Conservation (phyloP, 2,113 vertebrate species). For the Oncorhynchus keta region DNA sequence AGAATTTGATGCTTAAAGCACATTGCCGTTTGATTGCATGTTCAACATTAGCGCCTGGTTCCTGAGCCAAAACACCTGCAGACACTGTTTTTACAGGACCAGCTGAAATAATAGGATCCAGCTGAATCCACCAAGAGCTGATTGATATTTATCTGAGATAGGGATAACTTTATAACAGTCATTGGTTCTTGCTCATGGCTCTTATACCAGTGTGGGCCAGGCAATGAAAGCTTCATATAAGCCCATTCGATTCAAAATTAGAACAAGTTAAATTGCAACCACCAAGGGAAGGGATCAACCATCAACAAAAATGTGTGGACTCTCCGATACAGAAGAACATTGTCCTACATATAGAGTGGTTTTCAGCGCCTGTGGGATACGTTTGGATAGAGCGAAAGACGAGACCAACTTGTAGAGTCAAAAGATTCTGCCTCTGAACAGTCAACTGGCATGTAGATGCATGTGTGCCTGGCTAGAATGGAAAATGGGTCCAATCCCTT, state of each 20-base stretch:
- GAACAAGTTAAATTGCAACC: background rate
- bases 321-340: conserved; percentile 1
- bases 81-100: conserved; percentile 1
- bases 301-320: background rate
- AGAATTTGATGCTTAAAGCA: conserved; percentile 16
- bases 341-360: background rate
- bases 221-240: background rate
- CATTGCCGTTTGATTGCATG: conserved; percentile 36
- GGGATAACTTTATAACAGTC: background rate
- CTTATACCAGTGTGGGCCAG: background rate
- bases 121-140: conserved; percentile 13
- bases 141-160: conserved; percentile 24
- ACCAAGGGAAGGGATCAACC: background rate
- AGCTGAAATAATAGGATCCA: conserved; percentile 6
- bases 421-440: conserved; percentile 29
- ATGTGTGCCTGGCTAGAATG: conserved; percentile 13
- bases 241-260: too few relatives aligned
- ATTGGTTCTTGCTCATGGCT: background rate
- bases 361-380: background rate
- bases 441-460: conserved; percentile 29
- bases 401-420: conserved; percentile 17
- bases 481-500: conserved; percentile 30
- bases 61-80: conserved; percentile 2
- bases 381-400: background rate
- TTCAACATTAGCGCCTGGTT: conserved; percentile 35